phyloP scores from a whole-genome alignment of 1,140 invertebrate species.

The Ylistrum balloti region DNA sequence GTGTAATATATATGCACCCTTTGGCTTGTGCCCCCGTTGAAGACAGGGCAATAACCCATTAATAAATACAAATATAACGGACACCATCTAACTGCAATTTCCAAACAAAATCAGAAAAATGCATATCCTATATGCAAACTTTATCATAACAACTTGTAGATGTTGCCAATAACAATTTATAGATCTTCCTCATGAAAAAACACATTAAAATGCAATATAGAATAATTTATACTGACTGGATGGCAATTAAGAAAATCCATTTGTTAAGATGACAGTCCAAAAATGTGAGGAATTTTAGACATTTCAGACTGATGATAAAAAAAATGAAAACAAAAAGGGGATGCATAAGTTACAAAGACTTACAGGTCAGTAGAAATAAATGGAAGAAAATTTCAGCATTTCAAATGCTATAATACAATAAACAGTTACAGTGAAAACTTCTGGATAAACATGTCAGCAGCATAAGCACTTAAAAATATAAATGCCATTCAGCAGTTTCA shows the following conservation, averaged over 20 bases:
- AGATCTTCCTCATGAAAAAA: too few species aligned
- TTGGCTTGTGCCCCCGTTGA: neutral
- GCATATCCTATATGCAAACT: neutral
- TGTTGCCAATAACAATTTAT: neutral
- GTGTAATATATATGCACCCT: neutral
- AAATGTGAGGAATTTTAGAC: neutral
- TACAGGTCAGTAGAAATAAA: neutral
- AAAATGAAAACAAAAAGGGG: neutral
- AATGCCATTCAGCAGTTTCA: neutral
- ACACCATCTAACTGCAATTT: neutral
- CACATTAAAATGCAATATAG: neutral
- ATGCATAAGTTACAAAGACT: neutral
- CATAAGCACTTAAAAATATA: neutral
- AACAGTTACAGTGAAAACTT: neutral
- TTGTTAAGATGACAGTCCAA: too few species aligned
- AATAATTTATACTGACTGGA: neutral
- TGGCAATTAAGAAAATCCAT: neutral
- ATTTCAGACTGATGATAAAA: neutral
- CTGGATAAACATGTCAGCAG: conserved; percentile 2
- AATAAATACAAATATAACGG: neutral
- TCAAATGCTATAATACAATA: neutral
- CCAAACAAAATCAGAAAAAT: neutral
- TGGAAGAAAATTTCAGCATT: too few species aligned
- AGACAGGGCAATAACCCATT: neutral
- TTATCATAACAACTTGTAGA: neutral